phyloP scores from a whole-genome alignment of 2,797 vertebrate genomes.

The Numenius phaeopus region DNA sequence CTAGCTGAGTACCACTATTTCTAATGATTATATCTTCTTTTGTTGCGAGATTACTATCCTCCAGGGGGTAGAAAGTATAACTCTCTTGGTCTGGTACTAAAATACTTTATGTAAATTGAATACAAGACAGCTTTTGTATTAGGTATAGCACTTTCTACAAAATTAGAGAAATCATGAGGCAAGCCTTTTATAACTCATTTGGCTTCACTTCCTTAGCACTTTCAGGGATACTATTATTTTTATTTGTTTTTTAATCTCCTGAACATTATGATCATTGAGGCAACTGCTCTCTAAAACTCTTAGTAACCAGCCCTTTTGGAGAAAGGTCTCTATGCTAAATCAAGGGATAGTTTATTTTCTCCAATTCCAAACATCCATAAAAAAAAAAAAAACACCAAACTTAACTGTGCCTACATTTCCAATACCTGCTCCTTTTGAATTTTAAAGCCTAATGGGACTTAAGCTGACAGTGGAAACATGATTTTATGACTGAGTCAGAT shows the following conservation, averaged over 20 bases:
- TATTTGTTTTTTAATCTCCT: constrained; percentile 13
- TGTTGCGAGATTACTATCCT: constrained; percentile 9
- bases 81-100: constrained; percentile 2
- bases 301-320: not conserved
- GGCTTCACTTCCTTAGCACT: constrained; percentile 5
- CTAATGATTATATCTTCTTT: constrained; percentile 18
- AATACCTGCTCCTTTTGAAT: not conserved
- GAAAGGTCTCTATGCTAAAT: not conserved
- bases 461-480: not conserved
- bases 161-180: constrained; percentile 44
- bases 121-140: constrained; percentile 17
- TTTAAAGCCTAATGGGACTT: not conserved
- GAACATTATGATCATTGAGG: not conserved
- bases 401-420: not conserved
- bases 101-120: constrained; percentile 41
- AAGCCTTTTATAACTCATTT: constrained; percentile 46
- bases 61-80: constrained; percentile 13
- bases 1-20: not conserved
- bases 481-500: not conserved
- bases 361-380: not conserved
- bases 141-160: constrained; percentile 21
- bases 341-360: not conserved
- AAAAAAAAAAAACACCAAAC: not conserved
- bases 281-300: not conserved
- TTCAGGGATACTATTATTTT: not conserved